These are phyloP conservation scores for Telenomus remus DNA, from an alignment of 1,140 invertebrate species.

Conservation along the genomic window DNA sequence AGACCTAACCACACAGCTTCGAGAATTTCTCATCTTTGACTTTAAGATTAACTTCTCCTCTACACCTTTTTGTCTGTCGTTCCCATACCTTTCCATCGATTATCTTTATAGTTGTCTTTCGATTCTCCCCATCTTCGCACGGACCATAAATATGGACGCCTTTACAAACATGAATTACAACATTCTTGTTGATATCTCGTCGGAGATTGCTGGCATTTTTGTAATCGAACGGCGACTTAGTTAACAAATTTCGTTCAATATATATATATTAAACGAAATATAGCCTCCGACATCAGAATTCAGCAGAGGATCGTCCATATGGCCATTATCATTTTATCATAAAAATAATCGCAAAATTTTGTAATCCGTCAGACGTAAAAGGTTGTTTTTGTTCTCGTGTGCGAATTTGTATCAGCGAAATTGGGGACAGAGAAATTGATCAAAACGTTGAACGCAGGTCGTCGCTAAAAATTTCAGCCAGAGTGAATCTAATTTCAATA, in stretches of 20 bases:
- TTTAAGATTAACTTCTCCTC: slow-evolving; percentile 44
- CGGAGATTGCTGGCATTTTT: slow-evolving; percentile 12
- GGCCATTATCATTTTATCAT: background rate
- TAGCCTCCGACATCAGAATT: background rate
- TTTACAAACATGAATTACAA: slow-evolving; percentile 25
- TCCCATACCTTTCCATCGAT: slow-evolving; percentile 18
- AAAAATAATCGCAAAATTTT: background rate
- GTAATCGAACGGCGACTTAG: background rate
- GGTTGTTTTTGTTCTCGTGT: no score
- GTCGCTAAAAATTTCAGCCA: no score
- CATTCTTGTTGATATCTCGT: slow-evolving; percentile 17
- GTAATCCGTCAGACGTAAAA: no score
- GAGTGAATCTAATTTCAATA: slow-evolving; percentile 41
- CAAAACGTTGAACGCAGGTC: no score
- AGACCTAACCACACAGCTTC: slow-evolving; percentile 42
- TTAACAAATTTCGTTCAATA: background rate
- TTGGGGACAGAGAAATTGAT: no score
- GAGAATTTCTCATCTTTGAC: slow-evolving; percentile 53
- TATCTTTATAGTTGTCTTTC: slow-evolving; percentile 30
- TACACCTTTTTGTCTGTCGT: slow-evolving; percentile 5
- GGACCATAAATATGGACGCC: slow-evolving; percentile 21
- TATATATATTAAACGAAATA: no score
- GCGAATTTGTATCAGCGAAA: no score
- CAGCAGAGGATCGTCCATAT: background rate
- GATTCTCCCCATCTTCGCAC: slow-evolving; percentile 6